Evolutionary conservation across 23 tunicate genomes (phyloP).

Genomic region (Ciona savignyi): DNA sequence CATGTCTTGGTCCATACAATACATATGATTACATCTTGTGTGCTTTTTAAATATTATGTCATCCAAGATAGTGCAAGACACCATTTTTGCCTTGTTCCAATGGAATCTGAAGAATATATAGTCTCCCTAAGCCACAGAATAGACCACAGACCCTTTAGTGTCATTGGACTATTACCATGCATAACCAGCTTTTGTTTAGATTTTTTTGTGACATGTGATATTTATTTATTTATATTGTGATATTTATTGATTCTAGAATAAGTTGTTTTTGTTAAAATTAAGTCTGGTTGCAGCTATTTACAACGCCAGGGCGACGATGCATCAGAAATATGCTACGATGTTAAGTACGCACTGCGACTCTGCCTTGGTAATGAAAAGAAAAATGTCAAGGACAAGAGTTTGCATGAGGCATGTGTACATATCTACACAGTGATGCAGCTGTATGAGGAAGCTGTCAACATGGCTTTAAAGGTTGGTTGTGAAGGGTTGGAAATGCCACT

Average conservation of each 20-base stretch:
- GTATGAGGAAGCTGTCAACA: slow-evolving; percentile 85
- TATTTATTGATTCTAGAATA: too few relatives aligned
- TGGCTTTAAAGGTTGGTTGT: slow-evolving; percentile 70
- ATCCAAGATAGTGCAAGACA: too few relatives aligned
- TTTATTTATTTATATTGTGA: too few relatives aligned
- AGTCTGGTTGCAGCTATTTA: slow-evolving; percentile 47
- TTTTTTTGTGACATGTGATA: background rate
- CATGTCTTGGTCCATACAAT: too few relatives aligned
- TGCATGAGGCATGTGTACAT: slow-evolving; percentile 65
- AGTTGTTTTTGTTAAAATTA: too few relatives aligned
- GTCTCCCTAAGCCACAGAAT: background rate
- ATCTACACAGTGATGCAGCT: slow-evolving; percentile 69
- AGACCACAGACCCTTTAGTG: background rate
- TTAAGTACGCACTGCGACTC: slow-evolving; percentile 73
- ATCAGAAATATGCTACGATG: slow-evolving; percentile 51
- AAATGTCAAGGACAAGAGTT: slow-evolving; percentile 2
- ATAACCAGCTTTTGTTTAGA: too few relatives aligned
- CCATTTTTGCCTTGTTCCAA: background rate
- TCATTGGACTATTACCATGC: background rate
- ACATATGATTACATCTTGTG: too few relatives aligned
- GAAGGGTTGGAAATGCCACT: too few relatives aligned
- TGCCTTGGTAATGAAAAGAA: slow-evolving; percentile 52
- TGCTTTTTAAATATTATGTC: too few relatives aligned
- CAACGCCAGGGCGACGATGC: slow-evolving; percentile 67
- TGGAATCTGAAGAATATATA: background rate